Evolutionary conservation across 2,113 vertebrate species (phyloP), one percentile per base, ranked within the genome.

Genomic region (Xenopus laevis): DNA sequence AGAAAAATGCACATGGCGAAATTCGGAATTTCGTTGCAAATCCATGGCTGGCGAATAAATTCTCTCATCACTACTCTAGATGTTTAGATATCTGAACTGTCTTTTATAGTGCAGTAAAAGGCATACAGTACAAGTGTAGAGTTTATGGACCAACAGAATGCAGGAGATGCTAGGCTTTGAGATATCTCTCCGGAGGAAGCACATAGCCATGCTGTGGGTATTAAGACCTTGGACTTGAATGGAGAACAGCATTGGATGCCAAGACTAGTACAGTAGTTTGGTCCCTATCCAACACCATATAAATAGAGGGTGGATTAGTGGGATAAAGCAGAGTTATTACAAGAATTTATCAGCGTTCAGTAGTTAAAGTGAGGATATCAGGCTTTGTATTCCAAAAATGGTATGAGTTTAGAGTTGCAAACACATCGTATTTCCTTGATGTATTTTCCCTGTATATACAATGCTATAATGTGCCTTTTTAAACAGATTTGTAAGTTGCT

Each of bases 401-500:
- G 73, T 67, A 71, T 82, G 46, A 17, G 1, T 67, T 71, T 83
- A 71, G 70, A 81, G 64, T 78, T 83, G 79, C 79, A 86, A 79
- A 65, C 85, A 80, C 78, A 75, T 12, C 17, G 13, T 79, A 81
- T 83, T 80, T 55, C 68, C 76, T 17, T 21, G 21, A 27, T 72
- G 74, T 71, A 79, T 82, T 82, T 64, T 69, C 68, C 80, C 79
- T 81, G 66, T 79, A 61, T 77, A 80, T 77, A 79, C 79, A 77
- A 70, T 57, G 3, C 66, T 16, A 44, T 57, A 63, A 70, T 64
- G 73, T 53, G 67, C 53, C 67, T 64, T 77, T 27, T 57, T 23
- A 10, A 64, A 60, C 10, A 46, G 73, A 62, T 75, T 50, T 44
- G 73, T 63, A 21, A 59, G 10, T 77, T 57, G 59, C 47, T 21